Percentiles rank a stretch among this genome's conserved stretches.
These are phyloP conservation scores for Ophioderma brevispina DNA, from an alignment of 35 echinoderm and acorn worm species.

Conservation along the genomic window DNA sequence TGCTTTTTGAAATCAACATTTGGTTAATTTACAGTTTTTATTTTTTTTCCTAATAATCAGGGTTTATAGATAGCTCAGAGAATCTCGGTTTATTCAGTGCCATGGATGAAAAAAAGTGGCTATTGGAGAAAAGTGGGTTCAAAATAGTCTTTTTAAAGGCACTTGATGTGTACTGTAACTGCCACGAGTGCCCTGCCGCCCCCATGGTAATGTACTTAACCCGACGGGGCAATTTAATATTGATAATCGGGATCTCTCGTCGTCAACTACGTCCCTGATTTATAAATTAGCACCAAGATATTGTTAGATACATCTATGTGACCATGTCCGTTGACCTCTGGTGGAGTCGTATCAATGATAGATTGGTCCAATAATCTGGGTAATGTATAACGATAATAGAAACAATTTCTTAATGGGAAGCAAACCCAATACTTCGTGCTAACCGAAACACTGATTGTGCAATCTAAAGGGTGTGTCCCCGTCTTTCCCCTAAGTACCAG, in stretches of 20 bases:
- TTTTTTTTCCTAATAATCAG: neutral
- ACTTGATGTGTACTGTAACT: neutral
- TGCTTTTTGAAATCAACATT: neutral
- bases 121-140: too few relatives aligned
- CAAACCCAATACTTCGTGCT: neutral
- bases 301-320: neutral
- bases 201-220: slow-evolving; percentile 20
- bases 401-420: neutral
- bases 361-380: slow-evolving; percentile 48
- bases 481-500: neutral
- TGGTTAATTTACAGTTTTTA: neutral
- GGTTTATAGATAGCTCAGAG: too few relatives aligned
- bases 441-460: too few relatives aligned
- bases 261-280: neutral
- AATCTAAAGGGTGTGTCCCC: too few relatives aligned
- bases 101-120: too few relatives aligned
- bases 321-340: slow-evolving; percentile 26
- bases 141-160: neutral
- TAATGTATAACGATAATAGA: neutral
- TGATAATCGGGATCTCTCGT: slow-evolving; percentile 39
- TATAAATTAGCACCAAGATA: slow-evolving; percentile 17
- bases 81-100: too few relatives aligned
- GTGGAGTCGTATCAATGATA: slow-evolving; percentile 44
- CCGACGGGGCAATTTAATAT: neutral
- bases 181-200: neutral